Conservation (phyloP, 2,888 invertebrate species). For the Entomobrya proxima region DNA sequence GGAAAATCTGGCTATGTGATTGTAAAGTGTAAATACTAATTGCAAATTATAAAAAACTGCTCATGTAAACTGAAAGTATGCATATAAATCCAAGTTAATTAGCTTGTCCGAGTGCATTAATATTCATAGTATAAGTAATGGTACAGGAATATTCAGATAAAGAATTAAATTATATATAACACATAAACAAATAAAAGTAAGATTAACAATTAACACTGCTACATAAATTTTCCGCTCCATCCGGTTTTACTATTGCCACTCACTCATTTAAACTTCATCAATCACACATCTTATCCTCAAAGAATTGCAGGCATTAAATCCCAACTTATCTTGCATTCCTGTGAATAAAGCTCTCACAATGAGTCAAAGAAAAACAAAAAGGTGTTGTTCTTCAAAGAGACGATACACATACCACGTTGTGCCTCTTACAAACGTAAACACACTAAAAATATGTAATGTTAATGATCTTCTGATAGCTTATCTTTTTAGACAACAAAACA, state of each 20-base stretch:
- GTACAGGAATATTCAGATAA: background rate
- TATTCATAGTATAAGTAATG: background rate
- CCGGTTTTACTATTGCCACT: constrained; percentile 48
- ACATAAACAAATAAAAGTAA: background rate
- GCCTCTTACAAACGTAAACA: background rate
- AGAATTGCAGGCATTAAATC: background rate
- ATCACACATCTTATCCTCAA: background rate
- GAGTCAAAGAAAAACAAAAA: background rate
- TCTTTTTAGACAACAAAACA: constrained; percentile 9
- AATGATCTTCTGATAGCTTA: constrained; percentile 18
- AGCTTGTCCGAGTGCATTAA: background rate
- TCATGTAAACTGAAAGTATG: too few species aligned
- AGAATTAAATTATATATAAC: background rate
- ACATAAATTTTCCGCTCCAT: constrained; percentile 62
- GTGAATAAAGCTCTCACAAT: background rate
- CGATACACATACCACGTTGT: background rate
- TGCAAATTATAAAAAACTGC: too few species aligned
- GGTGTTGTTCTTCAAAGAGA: background rate
- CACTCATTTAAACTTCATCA: constrained; percentile 22
- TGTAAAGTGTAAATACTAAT: too few species aligned
- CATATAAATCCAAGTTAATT: constrained; percentile 41
- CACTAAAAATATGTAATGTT: background rate
- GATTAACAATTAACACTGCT: constrained; percentile 1
- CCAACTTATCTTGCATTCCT: background rate
- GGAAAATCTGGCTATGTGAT: too few species aligned